A percentile compares a stretch with the other conserved stretches of the same genome.
phyloP scores from a whole-genome alignment of 2,888 invertebrate species.

The Baccha elongata region DNA sequence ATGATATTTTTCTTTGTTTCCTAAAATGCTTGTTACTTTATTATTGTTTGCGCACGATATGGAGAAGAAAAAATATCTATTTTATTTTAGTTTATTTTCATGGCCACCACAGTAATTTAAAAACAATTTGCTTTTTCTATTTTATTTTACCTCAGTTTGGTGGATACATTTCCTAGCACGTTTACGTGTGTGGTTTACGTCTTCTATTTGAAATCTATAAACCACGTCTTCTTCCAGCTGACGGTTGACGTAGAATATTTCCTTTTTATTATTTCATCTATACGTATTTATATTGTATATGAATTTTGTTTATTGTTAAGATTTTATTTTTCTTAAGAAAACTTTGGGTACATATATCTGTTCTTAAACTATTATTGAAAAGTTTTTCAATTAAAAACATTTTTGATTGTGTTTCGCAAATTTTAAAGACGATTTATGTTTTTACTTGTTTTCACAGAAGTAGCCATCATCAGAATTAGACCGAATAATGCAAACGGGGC shows the following conservation, averaged over 20 bases:
- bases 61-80: conserved; percentile 8
- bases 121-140: conserved; percentile 22
- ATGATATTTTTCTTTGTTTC: conserved; percentile 29
- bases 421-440: no score
- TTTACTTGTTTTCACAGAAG: no score
- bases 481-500: no score
- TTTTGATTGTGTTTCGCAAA: no score
- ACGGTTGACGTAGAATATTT: conserved; percentile 32
- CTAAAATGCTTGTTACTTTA: conserved; percentile 14
- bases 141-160: conserved; percentile 3
- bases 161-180: conserved; percentile 48
- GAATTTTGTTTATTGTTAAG: conserved; percentile 22
- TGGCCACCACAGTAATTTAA: conserved; percentile 19
- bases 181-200: conserved; percentile 57
- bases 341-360: no score
- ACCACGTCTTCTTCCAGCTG: background rate
- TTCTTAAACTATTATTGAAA: no score
- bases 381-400: no score
- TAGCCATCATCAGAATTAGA: no score
- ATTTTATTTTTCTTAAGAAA: no score
- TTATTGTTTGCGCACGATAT: conserved; percentile 30
- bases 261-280: conserved; percentile 16
- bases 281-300: background rate
- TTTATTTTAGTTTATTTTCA: conserved; percentile 20
- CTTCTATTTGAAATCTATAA: conserved; percentile 38